Base-by-base conservation (phyloP, 2,797 vertebrate genomes). In the Lates japonicus region DNA sequence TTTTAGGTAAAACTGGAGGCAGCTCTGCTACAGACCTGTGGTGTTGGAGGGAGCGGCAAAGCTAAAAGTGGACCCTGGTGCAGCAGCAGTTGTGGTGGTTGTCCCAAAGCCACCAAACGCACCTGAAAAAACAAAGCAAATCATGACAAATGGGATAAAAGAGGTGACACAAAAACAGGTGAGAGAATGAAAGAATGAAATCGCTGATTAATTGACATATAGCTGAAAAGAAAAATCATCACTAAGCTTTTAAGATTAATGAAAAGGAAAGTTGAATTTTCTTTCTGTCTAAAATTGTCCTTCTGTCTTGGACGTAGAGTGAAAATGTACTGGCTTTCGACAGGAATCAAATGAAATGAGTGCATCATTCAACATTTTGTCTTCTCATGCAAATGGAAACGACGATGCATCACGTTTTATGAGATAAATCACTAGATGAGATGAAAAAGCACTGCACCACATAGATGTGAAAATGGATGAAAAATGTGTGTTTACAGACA, bases 31-130 rank as follows among this genome's bases (percentile, higher is more conserved):
- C 88, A 87, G 76, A 92, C 97, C 97, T 59, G 97, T 94, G 12
- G 97, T 94, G 68, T 96, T 98, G 76, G 96, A 10, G 33, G 98
- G 97, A 55, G 96, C 89, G 35, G 97, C 95, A 82, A 99, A 99
- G 88, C 94, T 99, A 93, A 99, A 99, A 0, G 95, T 92, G 29
- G 97, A 95, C 0, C 95, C 96, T 0, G 95, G 73, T 20, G 83
- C 83, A 29, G 95, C 86, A 3, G 96, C 95, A 62, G 97, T 95
- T 39, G 97, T 95, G 2, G 97, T 93, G 0, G 97, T 93, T 2
- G 97, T 92, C 62, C 98, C 98, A 77, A 99, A 99, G 42, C 97
- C 97, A 66, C 98, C 97, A 73, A 99, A 99, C 0, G 96, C 88
- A 76, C 98, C 98, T 99, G 81, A 84, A 61, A 29, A 82, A 89